Evolutionary conservation across 1,140 invertebrate species (phyloP), one percentile per base, ranked within the genome.

Genomic region (Amphibalanus amphitrite): DNA sequence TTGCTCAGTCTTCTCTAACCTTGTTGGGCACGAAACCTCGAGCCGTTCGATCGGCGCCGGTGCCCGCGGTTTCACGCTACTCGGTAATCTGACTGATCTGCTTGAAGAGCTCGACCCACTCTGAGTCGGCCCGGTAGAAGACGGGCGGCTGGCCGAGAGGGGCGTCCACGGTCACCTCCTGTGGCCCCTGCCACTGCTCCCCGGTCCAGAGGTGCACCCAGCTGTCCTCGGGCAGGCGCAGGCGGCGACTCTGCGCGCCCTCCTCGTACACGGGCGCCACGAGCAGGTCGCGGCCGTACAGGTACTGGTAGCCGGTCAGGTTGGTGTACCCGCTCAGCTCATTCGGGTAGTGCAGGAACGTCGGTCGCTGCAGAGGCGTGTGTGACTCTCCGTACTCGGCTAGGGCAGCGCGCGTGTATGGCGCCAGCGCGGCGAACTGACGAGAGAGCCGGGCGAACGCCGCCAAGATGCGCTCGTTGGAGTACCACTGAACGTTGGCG

Each of bases 261-360:
- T 75, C 40, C 23, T 76, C 28, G 25, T 79, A 72, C 0, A 81
- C 77, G 1, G 81, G 80, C 1, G 80, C 79, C 25, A 82, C 79
- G 1, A 82, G 71, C 15, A 82, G 71, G 74, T 81, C 80, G 30
- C 71, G 28, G 1, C 80, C 80, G 69, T 76, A 81, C 78, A 82
- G 74, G 71, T 80, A 81, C 73, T 81, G 76, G 71, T 80, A 80
- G 28, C 76, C 73, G 17, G 77, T 69, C 13, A 72, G 74, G 64
- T 73, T 77, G 15, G 77, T 72, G 47, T 59, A 59, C 47, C 10
- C 10, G 15, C 71, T 71, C 8, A 71, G 25, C 72, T 80, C 79
- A 1, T 73, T 65, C 23, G 76, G 73, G 71, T 78, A 81, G 64
- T 77, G 72, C 64, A 81, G 74, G 71, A 80, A 81, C 30, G 81